Evolutionary conservation across 2,888 invertebrate genomes (phyloP).

Genomic region (Drosophila percnosoma): DNA sequence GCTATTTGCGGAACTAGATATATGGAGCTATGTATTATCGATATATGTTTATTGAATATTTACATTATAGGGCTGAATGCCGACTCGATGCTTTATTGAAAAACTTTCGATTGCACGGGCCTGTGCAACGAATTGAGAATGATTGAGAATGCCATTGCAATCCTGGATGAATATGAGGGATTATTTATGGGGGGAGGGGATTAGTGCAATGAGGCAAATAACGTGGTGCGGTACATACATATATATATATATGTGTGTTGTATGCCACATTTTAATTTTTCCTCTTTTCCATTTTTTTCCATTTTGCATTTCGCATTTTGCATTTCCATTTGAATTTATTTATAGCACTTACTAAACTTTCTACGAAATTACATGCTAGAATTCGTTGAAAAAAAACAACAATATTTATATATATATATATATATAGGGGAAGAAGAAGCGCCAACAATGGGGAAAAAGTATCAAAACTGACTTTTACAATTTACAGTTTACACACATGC

Average conservation of each 20-base stretch:
- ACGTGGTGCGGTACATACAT: conserved; percentile 6
- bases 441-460: conserved; percentile 67
- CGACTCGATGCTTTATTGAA: conserved; percentile 63
- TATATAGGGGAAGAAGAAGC: neutral
- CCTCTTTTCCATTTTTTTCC: conserved; percentile 4
- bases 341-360: conserved; percentile 72
- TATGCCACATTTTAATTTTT: conserved; percentile 46
- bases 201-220: conserved; percentile 45
- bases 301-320: conserved; percentile 40
- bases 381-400: conserved; percentile 31
- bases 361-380: conserved; percentile 72
- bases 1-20: neutral
- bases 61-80: conserved; percentile 31
- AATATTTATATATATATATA: neutral
- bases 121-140: conserved; percentile 9
- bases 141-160: neutral
- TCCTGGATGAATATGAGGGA: neutral
- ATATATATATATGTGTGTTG: neutral
- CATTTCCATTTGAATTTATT: conserved; percentile 60
- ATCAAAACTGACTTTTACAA: conserved; percentile 77
- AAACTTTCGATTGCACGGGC: conserved; percentile 49
- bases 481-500: conserved; percentile 60
- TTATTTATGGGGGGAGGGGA: conserved; percentile 2
- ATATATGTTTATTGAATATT: conserved; percentile 32
- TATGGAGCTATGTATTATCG: conserved; percentile 13